Base-by-base conservation (phyloP, 2,113 vertebrate species). In the Baryphthengus martii region DNA sequence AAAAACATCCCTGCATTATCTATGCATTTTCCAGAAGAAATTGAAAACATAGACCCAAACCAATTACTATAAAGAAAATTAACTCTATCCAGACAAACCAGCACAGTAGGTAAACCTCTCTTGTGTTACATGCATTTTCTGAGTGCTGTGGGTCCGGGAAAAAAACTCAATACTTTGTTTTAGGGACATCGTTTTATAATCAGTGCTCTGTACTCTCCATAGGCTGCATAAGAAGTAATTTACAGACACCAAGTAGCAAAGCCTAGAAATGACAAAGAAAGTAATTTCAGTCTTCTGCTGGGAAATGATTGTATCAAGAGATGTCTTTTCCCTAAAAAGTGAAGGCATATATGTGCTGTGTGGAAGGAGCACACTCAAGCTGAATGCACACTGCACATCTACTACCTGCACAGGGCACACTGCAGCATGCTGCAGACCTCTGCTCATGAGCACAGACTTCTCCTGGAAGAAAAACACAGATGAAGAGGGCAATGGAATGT, bases 371-470 rank as follows among this genome's bases (percentile, higher is more conserved):
- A 53, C 24, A n/a, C 5, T 71, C 25, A 39, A 72, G 40, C 26
- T 65, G 29, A 31, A 13, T 0, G 1, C 9, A 10, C 31, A 25
- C 19, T 45, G 45, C 40, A 33, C 21, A 55, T 11, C 13, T 9
- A 23, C 0, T 2, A 11, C 3, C 2, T 9, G 3, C 1, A 1
- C 1, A 5, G 17, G 17, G 28, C 24, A 31, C 12, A 6, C 21
- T 44, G 37, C 4, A 4, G 31, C 16, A 17, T 0, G 2, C 50
- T 49, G 31, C 39, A 86, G 58, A 7, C 20, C 9, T 65, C 35
- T 47, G 19, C 6, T 71, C 20, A 28, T 2, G 3, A 19, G 4
- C 16, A 53, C 17, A 18, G 13, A 28, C 13, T 37, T 73, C 53
- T 55, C 8, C 17, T 55, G 8, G 26, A n/a, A 68, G 9, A 31